A percentile compares a stretch with the other conserved stretches of the same genome.
phyloP scores from a whole-genome alignment of 2,888 invertebrate genomes.

The Dryocosmus kuriphilus region DNA sequence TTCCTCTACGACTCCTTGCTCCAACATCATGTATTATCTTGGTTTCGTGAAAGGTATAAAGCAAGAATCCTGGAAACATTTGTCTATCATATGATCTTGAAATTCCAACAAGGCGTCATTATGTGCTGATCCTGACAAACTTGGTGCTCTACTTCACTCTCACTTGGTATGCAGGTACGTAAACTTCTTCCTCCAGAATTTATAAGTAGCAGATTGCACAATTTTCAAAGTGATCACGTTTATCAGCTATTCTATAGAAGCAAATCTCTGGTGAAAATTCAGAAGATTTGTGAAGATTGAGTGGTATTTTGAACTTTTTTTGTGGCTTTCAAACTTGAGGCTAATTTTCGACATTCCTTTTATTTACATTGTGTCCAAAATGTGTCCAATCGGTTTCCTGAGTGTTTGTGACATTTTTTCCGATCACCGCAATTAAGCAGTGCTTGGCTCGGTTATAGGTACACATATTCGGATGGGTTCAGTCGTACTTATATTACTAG shows the following conservation, averaged over 20 bases:
- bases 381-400: too few species aligned
- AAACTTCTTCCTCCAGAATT: neutral
- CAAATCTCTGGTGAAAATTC: neutral
- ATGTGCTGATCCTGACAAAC: neutral
- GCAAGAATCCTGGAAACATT: neutral
- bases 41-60: neutral
- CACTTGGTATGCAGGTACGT: neutral
- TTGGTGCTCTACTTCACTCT: neutral
- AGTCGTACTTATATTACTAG: too few species aligned
- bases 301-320: too few species aligned
- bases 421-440: too few species aligned
- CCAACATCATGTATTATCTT: neutral
- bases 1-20: slow-evolving; percentile 1
- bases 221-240: neutral
- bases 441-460: too few species aligned
- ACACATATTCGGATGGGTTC: too few species aligned
- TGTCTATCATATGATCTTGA: neutral
- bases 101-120: neutral
- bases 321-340: too few species aligned
- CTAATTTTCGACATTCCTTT: too few species aligned
- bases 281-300: neutral
- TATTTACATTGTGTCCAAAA: too few species aligned
- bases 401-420: too few species aligned
- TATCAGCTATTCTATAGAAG: neutral
- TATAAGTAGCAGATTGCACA: neutral